Evolutionary conservation across 92 coral and sea anemone species (phyloP).

Genomic region (Metridium senile): DNA sequence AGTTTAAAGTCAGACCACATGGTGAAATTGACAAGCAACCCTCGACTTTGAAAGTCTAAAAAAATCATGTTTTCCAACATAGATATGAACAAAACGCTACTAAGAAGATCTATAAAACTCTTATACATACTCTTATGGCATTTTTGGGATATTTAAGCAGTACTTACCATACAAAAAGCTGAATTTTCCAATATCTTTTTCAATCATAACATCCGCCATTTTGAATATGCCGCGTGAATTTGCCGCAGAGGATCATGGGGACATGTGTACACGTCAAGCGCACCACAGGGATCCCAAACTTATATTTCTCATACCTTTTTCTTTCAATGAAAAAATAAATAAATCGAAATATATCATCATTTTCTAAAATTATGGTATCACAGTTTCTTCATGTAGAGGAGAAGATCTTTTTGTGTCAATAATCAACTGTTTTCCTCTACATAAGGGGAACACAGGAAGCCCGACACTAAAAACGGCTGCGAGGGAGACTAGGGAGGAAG

Average conservation of each 20-base stretch:
- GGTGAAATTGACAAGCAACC: conserved; percentile 4
- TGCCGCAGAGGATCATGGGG: conserved; percentile 6
- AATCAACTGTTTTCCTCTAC: no score
- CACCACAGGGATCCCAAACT: background rate
- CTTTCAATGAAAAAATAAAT: no score
- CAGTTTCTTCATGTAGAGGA: no score
- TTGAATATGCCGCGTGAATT: conserved; percentile 7
- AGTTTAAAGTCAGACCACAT: background rate
- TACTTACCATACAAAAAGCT: conserved; percentile 1
- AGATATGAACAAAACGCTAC: background rate
- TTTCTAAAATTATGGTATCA: no score
- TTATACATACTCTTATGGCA: background rate
- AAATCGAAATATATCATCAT: no score
- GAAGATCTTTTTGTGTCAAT: no score
- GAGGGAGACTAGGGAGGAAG: no score
- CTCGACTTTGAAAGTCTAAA: background rate
- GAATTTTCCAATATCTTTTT: background rate
- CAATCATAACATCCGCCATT: background rate
- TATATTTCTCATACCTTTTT: no score
- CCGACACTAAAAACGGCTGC: no score
- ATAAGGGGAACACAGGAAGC: no score
- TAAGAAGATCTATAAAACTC: background rate
- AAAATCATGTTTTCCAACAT: background rate
- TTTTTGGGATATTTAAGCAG: background rate
- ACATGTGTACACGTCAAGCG: background rate